phyloP scores from a whole-genome alignment of 1,140 invertebrate species.

The Streblospio benedicti region DNA sequence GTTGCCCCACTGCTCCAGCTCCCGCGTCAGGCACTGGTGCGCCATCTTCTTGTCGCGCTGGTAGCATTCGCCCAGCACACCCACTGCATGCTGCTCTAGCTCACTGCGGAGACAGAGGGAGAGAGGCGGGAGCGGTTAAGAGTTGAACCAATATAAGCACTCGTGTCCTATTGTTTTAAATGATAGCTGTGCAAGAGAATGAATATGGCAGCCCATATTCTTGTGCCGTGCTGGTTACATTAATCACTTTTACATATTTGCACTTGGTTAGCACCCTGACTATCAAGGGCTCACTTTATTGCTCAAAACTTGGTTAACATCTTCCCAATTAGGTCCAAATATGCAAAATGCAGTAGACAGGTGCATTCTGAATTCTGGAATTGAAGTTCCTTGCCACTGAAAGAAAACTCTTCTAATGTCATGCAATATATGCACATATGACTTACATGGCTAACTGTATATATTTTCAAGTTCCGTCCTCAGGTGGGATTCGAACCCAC shows the following conservation, averaged over 20 bases:
- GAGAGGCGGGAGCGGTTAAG: neutral
- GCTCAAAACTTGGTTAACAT: no score
- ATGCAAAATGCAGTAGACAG: no score
- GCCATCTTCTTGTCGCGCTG: conserved; percentile 29
- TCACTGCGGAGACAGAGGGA: conserved; percentile 22
- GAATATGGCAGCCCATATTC: neutral
- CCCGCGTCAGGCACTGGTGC: conserved; percentile 29
- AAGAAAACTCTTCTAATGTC: conserved; percentile 2
- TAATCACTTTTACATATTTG: neutral
- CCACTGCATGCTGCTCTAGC: conserved; percentile 37
- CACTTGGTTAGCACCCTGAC: no score
- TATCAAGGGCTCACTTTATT: no score
- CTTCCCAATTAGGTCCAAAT: no score
- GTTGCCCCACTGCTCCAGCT: conserved; percentile 27
- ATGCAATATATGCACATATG: no score
- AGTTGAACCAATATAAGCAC: neutral
- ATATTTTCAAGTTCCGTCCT: no score
- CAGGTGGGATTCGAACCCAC: no score
- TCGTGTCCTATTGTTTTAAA: neutral
- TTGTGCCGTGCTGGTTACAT: neutral
- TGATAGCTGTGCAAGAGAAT: no score
- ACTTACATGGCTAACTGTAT: no score
- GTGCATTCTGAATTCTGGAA: no score
- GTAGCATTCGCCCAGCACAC: conserved; percentile 39
- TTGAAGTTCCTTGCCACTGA: no score